phyloP scores from a whole-genome alignment of 2,888 invertebrate species.

The Oxyscelio sp. region DNA sequence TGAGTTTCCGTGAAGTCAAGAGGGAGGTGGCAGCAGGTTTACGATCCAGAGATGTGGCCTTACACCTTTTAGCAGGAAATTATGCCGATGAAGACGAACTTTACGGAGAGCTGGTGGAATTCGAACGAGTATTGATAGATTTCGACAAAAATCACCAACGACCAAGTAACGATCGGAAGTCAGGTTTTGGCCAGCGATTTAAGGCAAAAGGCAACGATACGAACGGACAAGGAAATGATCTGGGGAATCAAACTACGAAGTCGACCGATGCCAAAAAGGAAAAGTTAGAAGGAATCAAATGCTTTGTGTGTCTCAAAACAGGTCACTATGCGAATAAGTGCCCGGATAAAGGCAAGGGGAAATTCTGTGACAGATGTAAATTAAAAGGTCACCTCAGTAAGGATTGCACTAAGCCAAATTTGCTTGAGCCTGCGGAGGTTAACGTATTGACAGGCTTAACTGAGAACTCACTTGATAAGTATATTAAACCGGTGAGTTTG shows the following conservation, averaged over 20 bases:
- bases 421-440: background rate
- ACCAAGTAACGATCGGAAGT: background rate
- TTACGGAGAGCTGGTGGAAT: background rate
- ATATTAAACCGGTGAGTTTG: background rate
- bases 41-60: conserved; percentile 21
- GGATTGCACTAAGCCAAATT: conserved; percentile 1
- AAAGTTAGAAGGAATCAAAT: conserved; percentile 6
- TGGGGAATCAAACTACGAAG: background rate
- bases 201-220: background rate
- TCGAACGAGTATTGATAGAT: background rate
- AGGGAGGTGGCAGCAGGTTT: conserved; percentile 36
- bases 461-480: background rate
- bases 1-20: conserved; percentile 44
- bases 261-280: background rate
- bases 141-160: conserved; percentile 9
- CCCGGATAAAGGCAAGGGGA: background rate
- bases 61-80: conserved; percentile 14
- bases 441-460: background rate
- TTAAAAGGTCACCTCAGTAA: background rate
- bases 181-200: background rate
- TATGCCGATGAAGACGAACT: conserved; percentile 20
- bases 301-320: conserved; percentile 36
- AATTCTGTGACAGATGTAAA: conserved; percentile 3
- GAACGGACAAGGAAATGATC: background rate
- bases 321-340: conserved; percentile 25